Conservation (phyloP, 2,888 invertebrate species). For the Drosophila picticornis region DNA sequence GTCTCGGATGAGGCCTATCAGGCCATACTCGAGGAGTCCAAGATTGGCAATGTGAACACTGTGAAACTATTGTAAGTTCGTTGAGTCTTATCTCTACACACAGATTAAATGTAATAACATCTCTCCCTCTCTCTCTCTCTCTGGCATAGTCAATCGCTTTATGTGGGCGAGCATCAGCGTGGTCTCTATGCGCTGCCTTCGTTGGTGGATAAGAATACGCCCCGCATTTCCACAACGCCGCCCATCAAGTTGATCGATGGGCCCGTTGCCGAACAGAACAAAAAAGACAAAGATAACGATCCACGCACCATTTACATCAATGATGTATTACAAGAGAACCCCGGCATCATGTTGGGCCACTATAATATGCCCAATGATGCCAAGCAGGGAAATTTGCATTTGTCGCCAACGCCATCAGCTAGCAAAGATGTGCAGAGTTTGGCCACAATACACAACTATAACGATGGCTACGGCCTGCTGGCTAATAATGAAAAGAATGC, state of each 20-base stretch:
- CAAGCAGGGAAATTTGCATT: constrained; percentile 71
- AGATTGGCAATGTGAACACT: constrained; percentile 87
- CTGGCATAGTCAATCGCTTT: constrained; percentile 92
- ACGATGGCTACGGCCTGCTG: constrained; percentile 74
- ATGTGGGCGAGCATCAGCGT: constrained; percentile 93
- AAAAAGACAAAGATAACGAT: constrained; percentile 57
- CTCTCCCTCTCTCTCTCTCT: too few species aligned
- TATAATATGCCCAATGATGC: constrained; percentile 89
- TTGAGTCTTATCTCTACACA: neutral
- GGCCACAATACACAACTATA: constrained; percentile 82
- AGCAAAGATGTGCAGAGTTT: constrained; percentile 75
- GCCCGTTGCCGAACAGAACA: constrained; percentile 85
- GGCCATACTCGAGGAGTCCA: constrained; percentile 88
- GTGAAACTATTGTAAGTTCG: constrained; percentile 88
- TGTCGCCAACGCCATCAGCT: constrained; percentile 79
- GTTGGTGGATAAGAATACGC: constrained; percentile 95
- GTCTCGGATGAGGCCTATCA: constrained; percentile 94
- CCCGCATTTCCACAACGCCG: constrained; percentile 91
- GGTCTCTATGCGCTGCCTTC: constrained; percentile 97
- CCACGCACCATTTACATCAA: constrained; percentile 86
- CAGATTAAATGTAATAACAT: neutral
- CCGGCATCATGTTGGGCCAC: constrained; percentile 87
- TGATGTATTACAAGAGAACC: constrained; percentile 83
- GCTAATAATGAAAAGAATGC: constrained; percentile 75
- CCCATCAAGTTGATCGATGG: constrained; percentile 91